These are phyloP conservation scores for Bombyx huttoni DNA, from an alignment of 2,888 invertebrate genomes.

Conservation along the genomic window DNA sequence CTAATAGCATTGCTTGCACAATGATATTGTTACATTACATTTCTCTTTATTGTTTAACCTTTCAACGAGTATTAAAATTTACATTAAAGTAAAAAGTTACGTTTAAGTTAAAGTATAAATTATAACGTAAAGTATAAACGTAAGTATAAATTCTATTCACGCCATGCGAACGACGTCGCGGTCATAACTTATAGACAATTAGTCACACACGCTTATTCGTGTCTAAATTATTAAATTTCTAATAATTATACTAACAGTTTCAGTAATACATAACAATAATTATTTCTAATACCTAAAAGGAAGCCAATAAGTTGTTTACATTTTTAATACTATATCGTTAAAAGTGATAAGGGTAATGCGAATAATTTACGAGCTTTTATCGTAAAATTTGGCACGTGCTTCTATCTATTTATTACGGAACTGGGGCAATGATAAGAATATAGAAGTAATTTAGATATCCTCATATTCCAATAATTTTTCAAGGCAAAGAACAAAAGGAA, in stretches of 20 bases:
- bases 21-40: too few species aligned
- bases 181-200: too few species aligned
- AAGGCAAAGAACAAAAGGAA: conserved; percentile 1
- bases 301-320: neutral
- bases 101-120: too few species aligned
- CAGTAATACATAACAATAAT: neutral
- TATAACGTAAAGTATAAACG: too few species aligned
- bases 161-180: too few species aligned
- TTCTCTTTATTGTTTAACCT: too few species aligned
- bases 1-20: too few species aligned
- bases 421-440: neutral
- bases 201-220: too few species aligned
- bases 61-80: too few species aligned
- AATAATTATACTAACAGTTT: neutral
- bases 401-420: neutral
- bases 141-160: too few species aligned
- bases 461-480: neutral
- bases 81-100: too few species aligned
- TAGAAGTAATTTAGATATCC: neutral
- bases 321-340: neutral
- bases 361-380: neutral
- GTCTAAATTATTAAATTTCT: neutral
- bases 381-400: neutral
- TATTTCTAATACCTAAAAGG: neutral
- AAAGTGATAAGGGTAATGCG: neutral